Percentiles rank a stretch among this genome's conserved stretches.
Conservation (phyloP, 37 sponge, comb jelly and placozoan genomes). For the Crambe crambe region DNA sequence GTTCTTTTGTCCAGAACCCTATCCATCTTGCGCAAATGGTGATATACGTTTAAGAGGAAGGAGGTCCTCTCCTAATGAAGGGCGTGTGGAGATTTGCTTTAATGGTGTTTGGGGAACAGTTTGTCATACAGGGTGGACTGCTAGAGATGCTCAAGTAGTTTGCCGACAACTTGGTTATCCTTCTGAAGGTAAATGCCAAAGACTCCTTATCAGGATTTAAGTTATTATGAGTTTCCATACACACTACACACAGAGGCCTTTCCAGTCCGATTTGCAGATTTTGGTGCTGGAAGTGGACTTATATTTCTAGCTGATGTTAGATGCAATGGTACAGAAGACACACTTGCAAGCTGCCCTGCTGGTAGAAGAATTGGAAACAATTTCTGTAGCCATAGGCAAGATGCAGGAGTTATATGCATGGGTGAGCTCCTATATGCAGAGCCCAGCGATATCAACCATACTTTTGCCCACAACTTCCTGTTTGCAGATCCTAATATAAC, state of each 20-base stretch:
- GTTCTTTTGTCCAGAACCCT: neutral
- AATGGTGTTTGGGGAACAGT: constrained; percentile 52
- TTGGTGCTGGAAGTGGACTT: constrained; percentile 46
- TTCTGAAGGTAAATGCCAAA: constrained; percentile 7
- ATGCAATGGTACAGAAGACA: constrained; percentile 39
- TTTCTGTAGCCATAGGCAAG: constrained; percentile 31
- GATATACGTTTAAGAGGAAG: constrained; percentile 3
- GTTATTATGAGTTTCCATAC: too few species aligned
- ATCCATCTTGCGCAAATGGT: constrained; percentile 19
- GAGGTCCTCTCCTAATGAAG: constrained; percentile 9
- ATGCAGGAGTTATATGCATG: constrained; percentile 49
- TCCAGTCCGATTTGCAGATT: constrained; percentile 21
- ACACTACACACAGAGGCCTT: constrained; percentile 29
- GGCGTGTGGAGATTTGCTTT: constrained; percentile 42
- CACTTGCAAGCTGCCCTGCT: constrained; percentile 20
- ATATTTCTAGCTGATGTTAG: constrained; percentile 14
- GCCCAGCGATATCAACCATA: neutral
- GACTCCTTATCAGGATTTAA: too few species aligned
- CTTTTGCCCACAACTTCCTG: neutral
- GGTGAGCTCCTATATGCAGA: constrained; percentile 8
- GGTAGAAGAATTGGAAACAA: neutral
- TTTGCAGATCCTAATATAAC: constrained; percentile 16
- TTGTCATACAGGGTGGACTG: constrained; percentile 36
- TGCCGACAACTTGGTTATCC: constrained; percentile 26
- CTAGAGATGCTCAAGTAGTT: constrained; percentile 19